Evolutionary conservation across 2,113 vertebrate genomes (phyloP).

Genomic region (Oceanodroma tethys): DNA sequence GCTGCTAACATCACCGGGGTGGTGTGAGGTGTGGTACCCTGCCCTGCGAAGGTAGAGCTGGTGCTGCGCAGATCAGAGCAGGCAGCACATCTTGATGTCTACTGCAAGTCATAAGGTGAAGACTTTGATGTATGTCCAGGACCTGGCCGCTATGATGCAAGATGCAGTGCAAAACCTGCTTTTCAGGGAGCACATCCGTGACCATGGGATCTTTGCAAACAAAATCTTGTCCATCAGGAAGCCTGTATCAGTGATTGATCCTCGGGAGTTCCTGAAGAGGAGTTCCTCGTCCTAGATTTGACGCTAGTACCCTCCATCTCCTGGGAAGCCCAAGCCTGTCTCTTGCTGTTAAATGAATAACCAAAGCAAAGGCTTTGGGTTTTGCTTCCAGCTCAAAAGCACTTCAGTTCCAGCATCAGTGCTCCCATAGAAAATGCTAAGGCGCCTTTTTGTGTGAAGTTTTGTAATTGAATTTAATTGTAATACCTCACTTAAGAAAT

Average conservation of each 20-base stretch:
- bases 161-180: conserved; percentile 24
- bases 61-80: conserved; percentile 16
- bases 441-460: background rate
- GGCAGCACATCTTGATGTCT: conserved; percentile 52
- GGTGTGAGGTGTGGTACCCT: conserved; percentile 43
- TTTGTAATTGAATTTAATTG: background rate
- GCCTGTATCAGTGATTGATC: background rate
- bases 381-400: background rate
- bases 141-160: background rate
- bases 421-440: background rate
- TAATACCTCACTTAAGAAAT: background rate
- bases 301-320: background rate
- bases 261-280: background rate
- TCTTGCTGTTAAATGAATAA: background rate
- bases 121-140: conserved; percentile 56
- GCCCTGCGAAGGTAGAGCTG: background rate
- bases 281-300: background rate
- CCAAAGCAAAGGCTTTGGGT: background rate
- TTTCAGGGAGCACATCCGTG: background rate
- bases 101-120: background rate
- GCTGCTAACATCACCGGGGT: background rate
- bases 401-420: background rate
- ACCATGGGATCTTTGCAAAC: background rate
- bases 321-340: background rate
- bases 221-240: background rate